Evolutionary conservation across 2,113 vertebrate species (phyloP), one percentile per base, ranked within the genome.

Genomic region (Gorsachius goisagi): DNA sequence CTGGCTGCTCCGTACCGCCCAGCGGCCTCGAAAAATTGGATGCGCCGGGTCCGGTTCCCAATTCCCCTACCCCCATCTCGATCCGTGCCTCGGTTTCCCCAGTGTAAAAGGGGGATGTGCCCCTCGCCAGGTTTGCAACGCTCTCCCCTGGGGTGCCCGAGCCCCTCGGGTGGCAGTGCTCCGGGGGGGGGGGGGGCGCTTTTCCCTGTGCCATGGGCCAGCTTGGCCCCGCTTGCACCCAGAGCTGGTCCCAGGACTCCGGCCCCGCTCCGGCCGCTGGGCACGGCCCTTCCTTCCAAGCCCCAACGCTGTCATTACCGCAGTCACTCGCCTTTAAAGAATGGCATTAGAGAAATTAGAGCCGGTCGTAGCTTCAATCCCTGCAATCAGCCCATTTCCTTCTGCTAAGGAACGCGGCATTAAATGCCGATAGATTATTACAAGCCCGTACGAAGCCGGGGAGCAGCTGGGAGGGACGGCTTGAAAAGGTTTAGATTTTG

Each of bases 51-150:
- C 55, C 12, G 39, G 4, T 16, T 84, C 86, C 53, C 39, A 4
- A 0, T 9, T 15, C 59, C 63, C 50, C 58, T n/a, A 3, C 5
- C 27, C 37, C 53, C 59, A 12, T 5, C 20, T 37, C 1, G 23
- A 22, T 6, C 44, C 0, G 1, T 66, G 75, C 72, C 88, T 89
- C 63, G 2, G 83, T 88, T 90, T 88, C 87, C 78, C 75, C 19
- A 0, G 5, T 0, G 1, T 6, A 33, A 4, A 30, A 62, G 7
- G 5, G 58, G 3, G n/a, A 5, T 13, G 0, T 9, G 18, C 2
- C 22, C 45, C 45, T 71, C 3, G 0, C 9, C 1, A 0, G 16
- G 49, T 21, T 60, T 8, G 21, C 11, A 2, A 2, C 0, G 0
- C 17, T 11, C 22, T 35, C 45, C 24, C 30, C 2, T 11, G 15